phyloP scores from a whole-genome alignment of 2,888 invertebrate genomes.

The Argyresthia albistria region DNA sequence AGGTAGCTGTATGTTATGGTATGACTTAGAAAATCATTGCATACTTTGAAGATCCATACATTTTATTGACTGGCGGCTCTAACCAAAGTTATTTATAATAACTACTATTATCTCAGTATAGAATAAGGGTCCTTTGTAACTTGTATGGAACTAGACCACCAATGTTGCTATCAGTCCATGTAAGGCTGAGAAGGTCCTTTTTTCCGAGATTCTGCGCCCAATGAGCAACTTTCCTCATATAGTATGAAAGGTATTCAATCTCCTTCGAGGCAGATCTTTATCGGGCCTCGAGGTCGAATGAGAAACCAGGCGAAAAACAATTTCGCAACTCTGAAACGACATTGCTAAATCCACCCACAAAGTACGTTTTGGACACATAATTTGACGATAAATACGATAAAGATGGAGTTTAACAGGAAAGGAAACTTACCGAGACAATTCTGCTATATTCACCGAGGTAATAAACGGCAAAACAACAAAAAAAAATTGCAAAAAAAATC shows the following conservation, averaged over 20 bases:
- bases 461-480: slow-evolving; percentile 2
- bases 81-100: no score
- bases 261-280: background rate
- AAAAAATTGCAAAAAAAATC: slow-evolving; percentile 20
- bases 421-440: background rate
- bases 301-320: background rate
- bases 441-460: background rate
- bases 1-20: no score
- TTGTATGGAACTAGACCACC: no score
- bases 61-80: no score
- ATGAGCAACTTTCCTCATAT: background rate
- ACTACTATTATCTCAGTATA: no score
- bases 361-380: background rate
- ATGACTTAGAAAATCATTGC: no score
- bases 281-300: no score
- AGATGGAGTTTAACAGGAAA: background rate
- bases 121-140: no score
- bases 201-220: background rate
- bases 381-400: background rate
- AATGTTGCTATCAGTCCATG: no score
- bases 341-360: background rate
- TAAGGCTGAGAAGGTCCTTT: no score
- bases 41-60: no score
- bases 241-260: background rate
- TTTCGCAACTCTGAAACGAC: background rate